Evolutionary conservation across 1,140 invertebrate species (phyloP), one percentile per base, ranked within the genome.

Genomic region (Habropoda laboriosa): DNA sequence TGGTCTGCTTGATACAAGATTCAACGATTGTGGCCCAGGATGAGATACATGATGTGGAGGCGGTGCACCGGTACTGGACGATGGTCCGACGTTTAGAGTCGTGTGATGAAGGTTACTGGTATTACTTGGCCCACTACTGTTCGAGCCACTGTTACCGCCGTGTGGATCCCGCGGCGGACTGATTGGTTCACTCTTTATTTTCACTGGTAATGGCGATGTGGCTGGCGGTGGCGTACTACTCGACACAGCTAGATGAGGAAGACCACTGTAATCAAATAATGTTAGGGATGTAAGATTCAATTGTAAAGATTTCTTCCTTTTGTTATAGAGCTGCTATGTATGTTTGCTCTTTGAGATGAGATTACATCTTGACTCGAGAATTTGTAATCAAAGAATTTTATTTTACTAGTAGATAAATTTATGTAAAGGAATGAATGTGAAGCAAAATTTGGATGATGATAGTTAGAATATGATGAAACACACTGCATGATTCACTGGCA

Each of bases 101-200:
- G 90, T 89, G 63, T 91, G 89, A 53, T 92, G 91, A 18, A 91
- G 73, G 73, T 83, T 91, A 35, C 86, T 87, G 21, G 87, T 77
- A 8, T 83, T 88, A 24, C 88, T 85, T 3, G 87, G 88, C 2
- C 88, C 89, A 21, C 90, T 89, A 32, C 85, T 93, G 6, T 89
- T 91, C 0, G 91, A 90, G 10, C 90, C 89, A 57, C 89, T 89
- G 13, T 88, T 89, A 45, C 87, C 79, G 32, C 91, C 89, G 77
- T 94, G 93, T 77, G 94, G 94, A 83, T 95, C 95, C 73, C 96
- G 93, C 6, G 98, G 97, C 74, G 98, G 98, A 86, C 97, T 98
- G 89, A 98, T 97, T 21, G 98, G 98, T 92, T 99, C 98, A 86
- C 97, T 97, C 93, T 98, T 99, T 90, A 99, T 98, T 93, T 97